Evolutionary conservation across 2,888 invertebrate species (phyloP), one percentile per base, ranked within the genome.

Genomic region (Operophtera brumata): DNA sequence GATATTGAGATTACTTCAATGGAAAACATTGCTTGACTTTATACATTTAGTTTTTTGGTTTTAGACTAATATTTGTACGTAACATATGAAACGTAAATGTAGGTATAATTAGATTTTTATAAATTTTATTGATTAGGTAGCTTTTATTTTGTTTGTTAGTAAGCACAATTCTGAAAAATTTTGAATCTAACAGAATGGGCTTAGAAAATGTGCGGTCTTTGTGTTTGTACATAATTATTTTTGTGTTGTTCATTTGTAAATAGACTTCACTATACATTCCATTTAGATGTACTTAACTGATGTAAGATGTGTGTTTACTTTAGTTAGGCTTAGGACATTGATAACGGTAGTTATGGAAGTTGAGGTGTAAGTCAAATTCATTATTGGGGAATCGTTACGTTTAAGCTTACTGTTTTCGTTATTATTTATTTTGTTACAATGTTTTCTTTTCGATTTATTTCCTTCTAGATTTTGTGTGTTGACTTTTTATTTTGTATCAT

Each of bases 351-450:
- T 49, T 48, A 54, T 51, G 34, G 35, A 59, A 41, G 39, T 11
- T 46, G 56, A 62, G 41, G 52, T 26, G 35, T 52, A 52, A 43
- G 56, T 67, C 46, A 70, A 62, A 71, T 67, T 70, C 62, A 78
- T 70, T 69, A 62, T 80, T 70, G 90, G 90, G 90, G 88, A 89
- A 90, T 84, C 82, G 88, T 88, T 90, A 90, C 90, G 90, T 90
- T 90, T 90, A 90, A 84, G 86, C 82, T 78, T 76, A 72, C 71
- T 80, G 79, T 86, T 83, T 82, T 79, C 85, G 84, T 87, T 88
- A 78, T 79, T 82, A 82, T 84, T 84, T 82, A 83, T 85, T 84
- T 84, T 86, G 86, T 87, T 87, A 80, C 75, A 70, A 76, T 80
- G 84, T 73, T 82, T 78, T 72, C 76, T 73, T 78, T 83, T 77